phyloP scores from a whole-genome alignment of 2,797 vertebrate species.

The Naso thynnoides region DNA sequence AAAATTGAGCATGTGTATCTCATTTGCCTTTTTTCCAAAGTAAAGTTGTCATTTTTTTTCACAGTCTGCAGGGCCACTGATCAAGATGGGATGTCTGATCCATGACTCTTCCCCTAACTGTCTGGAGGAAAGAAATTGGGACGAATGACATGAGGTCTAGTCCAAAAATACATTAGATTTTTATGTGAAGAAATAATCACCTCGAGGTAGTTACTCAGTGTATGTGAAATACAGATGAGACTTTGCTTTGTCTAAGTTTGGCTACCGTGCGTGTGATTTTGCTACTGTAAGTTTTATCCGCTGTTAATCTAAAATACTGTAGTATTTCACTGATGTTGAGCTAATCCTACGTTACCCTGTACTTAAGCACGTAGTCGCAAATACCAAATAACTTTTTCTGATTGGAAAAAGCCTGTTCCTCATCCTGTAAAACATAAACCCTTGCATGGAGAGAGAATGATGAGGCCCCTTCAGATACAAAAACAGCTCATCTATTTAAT shows the following conservation, averaged over 20 bases:
- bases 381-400: background rate
- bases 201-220: constrained; percentile 28
- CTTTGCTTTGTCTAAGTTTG: constrained; percentile 10
- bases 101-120: constrained; percentile 53
- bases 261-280: constrained; percentile 14
- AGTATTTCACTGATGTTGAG: background rate
- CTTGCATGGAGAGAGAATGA: constrained; percentile 33
- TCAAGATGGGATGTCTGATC: constrained; percentile 60
- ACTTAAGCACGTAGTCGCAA: background rate
- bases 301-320: background rate
- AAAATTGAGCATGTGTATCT: constrained; percentile 73
- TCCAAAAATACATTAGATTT: constrained; percentile 35
- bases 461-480: constrained; percentile 23
- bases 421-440: constrained; percentile 37
- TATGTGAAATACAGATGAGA: constrained; percentile 32
- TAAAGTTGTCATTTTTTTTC: constrained; percentile 61
- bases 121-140: constrained; percentile 40
- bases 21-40: constrained; percentile 61
- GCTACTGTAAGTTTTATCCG: background rate
- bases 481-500: constrained; percentile 40
- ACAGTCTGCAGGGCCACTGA: constrained; percentile 37
- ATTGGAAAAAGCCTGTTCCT: constrained; percentile 3
- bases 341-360: background rate
- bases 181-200: constrained; percentile 38
- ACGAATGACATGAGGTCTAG: constrained; percentile 38